Base-by-base conservation (phyloP, 2,113 vertebrate genomes). In the Aphelocoma coerulescens region DNA sequence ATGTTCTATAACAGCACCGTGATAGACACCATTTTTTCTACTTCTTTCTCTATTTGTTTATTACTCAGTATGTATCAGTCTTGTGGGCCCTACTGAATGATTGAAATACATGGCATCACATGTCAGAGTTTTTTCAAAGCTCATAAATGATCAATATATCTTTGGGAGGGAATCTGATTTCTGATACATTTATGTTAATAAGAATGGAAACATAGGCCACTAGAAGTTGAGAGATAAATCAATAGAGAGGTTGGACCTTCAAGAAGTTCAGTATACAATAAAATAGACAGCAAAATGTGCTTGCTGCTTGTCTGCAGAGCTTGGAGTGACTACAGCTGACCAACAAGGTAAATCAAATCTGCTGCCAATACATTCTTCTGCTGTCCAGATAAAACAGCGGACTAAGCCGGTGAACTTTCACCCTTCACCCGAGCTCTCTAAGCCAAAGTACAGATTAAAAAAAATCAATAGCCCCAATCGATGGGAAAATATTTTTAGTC, bases 391-490 rank as follows among this genome's bases (percentile, higher is more conserved):
- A 98, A 98, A 98, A 98, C 97, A 97, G 96, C 97, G 97, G 97
- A 98, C 97, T 98, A 98, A 98, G 98, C 98, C 95, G 57, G 92
- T 98, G 98, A 98, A 98, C 98, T 98, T 98, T 98, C 97, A 99
- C 98, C 98, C 98, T 98, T 98, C 98, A 98, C 98, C 98, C 97
- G 11, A 93, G 97, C 98, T 98, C 98, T 98, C 98, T 98, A 98
- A 98, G 97, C 98, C 98, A 98, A 98, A 98, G 98, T 98, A 98
- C 98, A 98, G 98, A 98, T 98, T 98, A 97, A 98, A 98, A 98
- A 98, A 99, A 99, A 98, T 98, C 98, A 98, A 98, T 99, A 97
- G 94, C 96, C 91, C 96, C 97, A 98, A 98, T 98, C 98, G 97
- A 98, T 99, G 97, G 88, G 97, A 98, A 98, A 98, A 98, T 98